phyloP scores from a whole-genome alignment of 2,113 vertebrate genomes.

The Microcebus lehilahytsara region DNA sequence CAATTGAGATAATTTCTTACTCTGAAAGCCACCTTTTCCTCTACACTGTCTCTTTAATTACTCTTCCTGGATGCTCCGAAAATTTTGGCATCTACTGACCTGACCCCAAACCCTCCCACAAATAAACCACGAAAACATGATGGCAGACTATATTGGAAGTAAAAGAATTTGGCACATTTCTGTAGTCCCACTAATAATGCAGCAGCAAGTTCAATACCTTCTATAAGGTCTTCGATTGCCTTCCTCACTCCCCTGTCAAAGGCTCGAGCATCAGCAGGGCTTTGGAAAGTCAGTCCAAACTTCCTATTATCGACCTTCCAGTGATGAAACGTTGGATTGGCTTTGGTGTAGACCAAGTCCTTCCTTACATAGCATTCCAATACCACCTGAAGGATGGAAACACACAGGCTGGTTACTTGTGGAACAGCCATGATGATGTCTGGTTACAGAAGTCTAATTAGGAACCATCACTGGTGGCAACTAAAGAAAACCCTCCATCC shows the following conservation, averaged over 20 bases:
- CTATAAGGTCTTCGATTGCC: conserved; percentile 98
- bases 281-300: conserved; percentile 97
- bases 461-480: not conserved
- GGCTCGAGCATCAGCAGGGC: conserved; percentile 96
- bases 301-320: conserved; percentile 98
- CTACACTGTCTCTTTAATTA: not conserved
- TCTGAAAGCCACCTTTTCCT: not conserved
- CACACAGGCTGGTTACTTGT: conserved; percentile 73
- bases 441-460: not conserved
- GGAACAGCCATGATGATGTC: not conserved
- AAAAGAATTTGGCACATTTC: not conserved
- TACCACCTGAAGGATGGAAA: conserved; percentile 89
- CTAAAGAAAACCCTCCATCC: not conserved
- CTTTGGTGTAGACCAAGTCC: conserved; percentile 97
- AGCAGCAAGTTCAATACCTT: conserved; percentile 86
- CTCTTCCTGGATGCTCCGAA: not conserved
- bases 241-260: conserved; percentile 98
- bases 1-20: not conserved
- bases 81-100: not conserved
- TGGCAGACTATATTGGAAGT: not conserved
- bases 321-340: conserved; percentile 99
- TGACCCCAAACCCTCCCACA: not conserved
- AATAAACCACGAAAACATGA: not conserved
- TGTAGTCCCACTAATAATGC: not conserved
- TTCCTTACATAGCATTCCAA: conserved; percentile 97